Evolutionary conservation across 2,888 invertebrate species (phyloP).

Genomic region (Drosophila fungiperda): DNA sequence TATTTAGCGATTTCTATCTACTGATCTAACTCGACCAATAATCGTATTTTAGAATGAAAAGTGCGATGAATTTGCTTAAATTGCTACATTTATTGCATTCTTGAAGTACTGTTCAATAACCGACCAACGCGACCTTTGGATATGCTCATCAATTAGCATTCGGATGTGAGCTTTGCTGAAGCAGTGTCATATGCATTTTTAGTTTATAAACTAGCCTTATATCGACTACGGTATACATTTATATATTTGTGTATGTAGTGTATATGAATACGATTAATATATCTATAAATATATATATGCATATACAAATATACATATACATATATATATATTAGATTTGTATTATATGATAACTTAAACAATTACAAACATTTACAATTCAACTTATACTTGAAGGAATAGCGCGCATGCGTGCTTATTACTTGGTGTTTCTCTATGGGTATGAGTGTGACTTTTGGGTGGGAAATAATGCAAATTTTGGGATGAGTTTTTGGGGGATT

Average conservation of each 20-base stretch:
- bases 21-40: not conserved
- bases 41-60: not conserved
- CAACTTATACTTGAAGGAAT: not conserved
- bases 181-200: conserved; percentile 1
- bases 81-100: conserved; percentile 67
- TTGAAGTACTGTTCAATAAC: conserved; percentile 35
- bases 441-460: not conserved
- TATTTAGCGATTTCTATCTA: not conserved
- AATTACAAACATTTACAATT: conserved; percentile 57
- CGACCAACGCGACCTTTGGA: conserved; percentile 36
- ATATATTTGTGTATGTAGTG: conserved; percentile 14
- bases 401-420: conserved; percentile 4
- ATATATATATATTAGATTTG: conserved; percentile 7
- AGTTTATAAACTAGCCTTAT: conserved; percentile 36
- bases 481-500: not conserved
- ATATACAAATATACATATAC: conserved; percentile 9
- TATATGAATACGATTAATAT: conserved; percentile 11
- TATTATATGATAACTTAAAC: conserved; percentile 24
- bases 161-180: conserved; percentile 15
- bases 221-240: conserved; percentile 13
- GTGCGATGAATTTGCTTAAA: conserved; percentile 16
- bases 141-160: conserved; percentile 30
- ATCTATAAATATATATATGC: not conserved
- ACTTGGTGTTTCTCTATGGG: not conserved
- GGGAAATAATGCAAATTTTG: not conserved